Conservation (phyloP, 2,113 vertebrate genomes). For the Cyphomyrus plagiostoma region DNA sequence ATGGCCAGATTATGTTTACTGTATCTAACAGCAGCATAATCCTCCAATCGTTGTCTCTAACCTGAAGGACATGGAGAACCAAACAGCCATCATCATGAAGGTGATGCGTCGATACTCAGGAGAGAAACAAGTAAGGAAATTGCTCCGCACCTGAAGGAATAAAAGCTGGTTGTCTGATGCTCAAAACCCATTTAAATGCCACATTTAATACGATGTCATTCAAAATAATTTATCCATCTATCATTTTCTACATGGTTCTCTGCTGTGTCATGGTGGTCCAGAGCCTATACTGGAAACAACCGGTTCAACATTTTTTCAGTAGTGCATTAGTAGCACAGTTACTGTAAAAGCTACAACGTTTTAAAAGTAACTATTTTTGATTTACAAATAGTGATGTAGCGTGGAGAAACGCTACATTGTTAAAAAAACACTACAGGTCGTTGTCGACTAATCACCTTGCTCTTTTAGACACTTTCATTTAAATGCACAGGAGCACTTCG, state of each 20-base stretch:
- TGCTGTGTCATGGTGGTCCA: background rate
- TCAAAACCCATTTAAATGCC: background rate
- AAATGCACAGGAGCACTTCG: too few species aligned
- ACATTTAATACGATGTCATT: background rate
- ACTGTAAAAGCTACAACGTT: too few species aligned
- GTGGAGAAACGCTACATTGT: too few species aligned
- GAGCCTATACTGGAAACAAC: background rate
- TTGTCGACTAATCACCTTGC: too few species aligned
- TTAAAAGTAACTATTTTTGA: too few species aligned
- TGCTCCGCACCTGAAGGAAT: conserved; percentile 74
- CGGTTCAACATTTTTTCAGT: background rate
- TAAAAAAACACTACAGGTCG: too few species aligned
- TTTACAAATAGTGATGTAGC: too few species aligned
- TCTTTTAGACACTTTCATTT: too few species aligned
- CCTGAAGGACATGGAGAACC: conserved; percentile 99
- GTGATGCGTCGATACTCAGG: conserved; percentile 84
- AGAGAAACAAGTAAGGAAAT: conserved; percentile 78
- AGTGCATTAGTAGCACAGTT: too few species aligned
- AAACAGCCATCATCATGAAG: conserved; percentile 95
- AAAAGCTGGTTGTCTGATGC: background rate
- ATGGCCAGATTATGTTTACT: background rate
- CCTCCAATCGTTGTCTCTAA: conserved; percentile 36
- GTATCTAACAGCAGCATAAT: background rate
- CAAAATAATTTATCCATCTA: background rate
- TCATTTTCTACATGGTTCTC: background rate